Conservation (phyloP, 2,888 invertebrate species). For the Apodemia mormo region DNA sequence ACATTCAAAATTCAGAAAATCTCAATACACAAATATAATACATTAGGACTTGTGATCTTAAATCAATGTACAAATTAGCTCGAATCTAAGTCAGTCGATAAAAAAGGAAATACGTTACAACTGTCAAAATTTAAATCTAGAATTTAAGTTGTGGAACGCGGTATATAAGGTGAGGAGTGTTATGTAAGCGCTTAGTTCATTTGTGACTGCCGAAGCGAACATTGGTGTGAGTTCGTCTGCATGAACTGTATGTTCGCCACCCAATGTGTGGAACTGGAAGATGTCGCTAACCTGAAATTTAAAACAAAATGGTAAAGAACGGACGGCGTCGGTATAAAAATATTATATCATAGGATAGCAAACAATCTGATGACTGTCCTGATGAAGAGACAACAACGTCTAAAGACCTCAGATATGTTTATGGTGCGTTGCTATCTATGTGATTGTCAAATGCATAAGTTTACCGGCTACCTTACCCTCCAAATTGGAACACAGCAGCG, state of each 20-base stretch:
- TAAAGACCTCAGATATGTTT: too few relatives aligned
- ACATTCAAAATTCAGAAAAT: constrained; percentile 9
- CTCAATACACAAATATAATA: constrained; percentile 13
- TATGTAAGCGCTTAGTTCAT: constrained; percentile 40
- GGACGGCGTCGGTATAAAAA: too few relatives aligned
- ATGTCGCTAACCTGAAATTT: constrained; percentile 84
- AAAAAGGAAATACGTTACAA: constrained; percentile 13
- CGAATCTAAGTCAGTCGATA: constrained; percentile 4
- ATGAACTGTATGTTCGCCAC: constrained; percentile 76
- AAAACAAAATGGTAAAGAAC: background rate
- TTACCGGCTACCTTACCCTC: too few relatives aligned
- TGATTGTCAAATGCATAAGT: too few relatives aligned
- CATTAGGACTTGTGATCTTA: constrained; percentile 13
- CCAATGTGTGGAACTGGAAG: constrained; percentile 87
- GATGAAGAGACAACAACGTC: too few relatives aligned
- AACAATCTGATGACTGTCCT: too few relatives aligned
- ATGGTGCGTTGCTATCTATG: too few relatives aligned
- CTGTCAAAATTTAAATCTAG: constrained; percentile 27
- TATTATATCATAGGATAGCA: too few relatives aligned
- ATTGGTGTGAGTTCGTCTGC: constrained; percentile 70
- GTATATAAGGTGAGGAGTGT: constrained; percentile 51
- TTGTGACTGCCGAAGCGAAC: constrained; percentile 53
- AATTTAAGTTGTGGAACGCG: constrained; percentile 26
- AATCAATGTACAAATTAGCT: constrained; percentile 14
- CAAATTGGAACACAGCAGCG: too few relatives aligned